Evolutionary conservation across 1,140 invertebrate species (phyloP).

Genomic region (Linepithema humile): DNA sequence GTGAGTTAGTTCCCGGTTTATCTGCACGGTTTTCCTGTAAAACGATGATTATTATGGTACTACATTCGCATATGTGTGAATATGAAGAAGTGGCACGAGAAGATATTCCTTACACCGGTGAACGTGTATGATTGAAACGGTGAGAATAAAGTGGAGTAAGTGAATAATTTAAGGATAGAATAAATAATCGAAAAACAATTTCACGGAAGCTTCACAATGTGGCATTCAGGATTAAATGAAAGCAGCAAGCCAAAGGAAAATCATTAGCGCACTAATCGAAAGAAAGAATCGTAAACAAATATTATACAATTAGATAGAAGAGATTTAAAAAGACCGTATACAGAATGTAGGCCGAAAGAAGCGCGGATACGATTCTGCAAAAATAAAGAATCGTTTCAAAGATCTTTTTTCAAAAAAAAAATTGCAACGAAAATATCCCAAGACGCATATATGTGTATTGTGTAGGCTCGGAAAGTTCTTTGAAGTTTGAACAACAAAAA

Average conservation of each 20-base stretch:
- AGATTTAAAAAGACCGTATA: neutral
- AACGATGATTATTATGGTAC: conserved; percentile 22
- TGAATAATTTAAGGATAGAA: neutral
- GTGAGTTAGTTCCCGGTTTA: conserved; percentile 42
- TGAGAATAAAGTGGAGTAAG: neutral
- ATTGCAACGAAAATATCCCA: neutral
- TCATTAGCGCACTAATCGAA: neutral
- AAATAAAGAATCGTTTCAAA: conserved; percentile 22
- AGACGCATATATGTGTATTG: neutral
- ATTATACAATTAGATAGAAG: neutral
- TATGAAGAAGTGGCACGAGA: neutral
- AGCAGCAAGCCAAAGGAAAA: neutral
- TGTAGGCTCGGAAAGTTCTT: neutral
- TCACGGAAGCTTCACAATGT: neutral
- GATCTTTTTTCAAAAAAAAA: neutral
- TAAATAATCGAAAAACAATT: neutral
- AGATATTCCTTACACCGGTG: neutral
- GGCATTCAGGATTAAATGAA: neutral
- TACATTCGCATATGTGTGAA: conserved; percentile 46
- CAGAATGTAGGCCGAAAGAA: conserved; percentile 2
- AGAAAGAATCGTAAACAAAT: neutral
- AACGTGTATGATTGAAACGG: neutral
- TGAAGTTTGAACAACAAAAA: neutral
- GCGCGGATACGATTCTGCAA: neutral
- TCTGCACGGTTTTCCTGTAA: conserved; percentile 29